Percentiles rank a stretch among this genome's conserved stretches.
Evolutionary conservation across 2,113 vertebrate species (phyloP).

Genomic region (Myocastor coypus): DNA sequence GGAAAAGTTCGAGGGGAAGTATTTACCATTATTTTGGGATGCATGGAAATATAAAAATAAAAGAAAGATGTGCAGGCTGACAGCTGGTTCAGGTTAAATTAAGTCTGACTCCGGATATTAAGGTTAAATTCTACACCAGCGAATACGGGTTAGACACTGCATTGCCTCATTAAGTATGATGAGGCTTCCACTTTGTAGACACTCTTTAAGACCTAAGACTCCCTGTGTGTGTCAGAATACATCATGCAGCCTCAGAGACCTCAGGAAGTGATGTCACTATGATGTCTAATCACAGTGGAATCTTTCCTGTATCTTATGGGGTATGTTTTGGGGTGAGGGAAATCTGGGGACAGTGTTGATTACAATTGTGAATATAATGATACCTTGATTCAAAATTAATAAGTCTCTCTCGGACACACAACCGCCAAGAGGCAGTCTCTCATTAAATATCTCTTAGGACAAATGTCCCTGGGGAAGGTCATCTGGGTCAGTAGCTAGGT

Average conservation of each 20-base stretch:
- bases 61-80: background rate
- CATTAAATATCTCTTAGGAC: too few species aligned
- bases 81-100: slow-evolving; percentile 27
- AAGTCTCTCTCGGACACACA: fast-evolving
- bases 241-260: fast-evolving
- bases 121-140: background rate
- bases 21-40: background rate
- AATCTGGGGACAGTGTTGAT: fast-evolving
- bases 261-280: fast-evolving
- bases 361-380: fast-evolving
- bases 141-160: background rate
- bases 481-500: fast-evolving
- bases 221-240: too few species aligned
- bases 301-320: fast-evolving
- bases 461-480: fast-evolving
- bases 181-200: background rate
- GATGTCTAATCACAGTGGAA: fast-evolving
- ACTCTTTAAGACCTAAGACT: background rate
- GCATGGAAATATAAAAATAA: background rate
- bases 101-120: background rate
- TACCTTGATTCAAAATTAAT: background rate
- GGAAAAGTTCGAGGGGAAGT: background rate
- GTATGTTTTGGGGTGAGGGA: background rate
- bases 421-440: too few species aligned
- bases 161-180: fast-evolving